phyloP scores from a whole-genome alignment of 2,797 vertebrate species.

The Protonibea diacanthus region DNA sequence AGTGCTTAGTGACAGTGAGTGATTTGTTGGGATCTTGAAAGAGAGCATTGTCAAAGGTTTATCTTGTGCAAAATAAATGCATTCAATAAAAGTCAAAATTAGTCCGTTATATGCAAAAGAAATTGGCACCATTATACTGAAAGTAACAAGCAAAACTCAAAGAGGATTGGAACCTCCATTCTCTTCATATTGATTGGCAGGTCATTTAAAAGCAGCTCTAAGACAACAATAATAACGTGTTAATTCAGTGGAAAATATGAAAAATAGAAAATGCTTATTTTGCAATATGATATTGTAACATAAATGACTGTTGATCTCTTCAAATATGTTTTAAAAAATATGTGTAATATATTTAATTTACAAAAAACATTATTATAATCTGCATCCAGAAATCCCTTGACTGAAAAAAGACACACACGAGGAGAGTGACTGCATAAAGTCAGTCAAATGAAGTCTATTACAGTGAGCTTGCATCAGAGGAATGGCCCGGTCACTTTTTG shows the following conservation, averaged over 20 bases:
- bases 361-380: not conserved
- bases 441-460: conserved; percentile 26
- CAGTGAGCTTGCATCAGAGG: conserved; percentile 31
- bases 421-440: conserved; percentile 3
- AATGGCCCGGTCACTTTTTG: conserved; percentile 60
- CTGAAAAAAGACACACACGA: not conserved
- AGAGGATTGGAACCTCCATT: not conserved
- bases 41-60: not conserved
- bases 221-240: too few relatives aligned
- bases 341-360: not conserved
- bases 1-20: not conserved
- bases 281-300: not conserved
- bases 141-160: not conserved
- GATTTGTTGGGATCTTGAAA: not conserved
- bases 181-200: not conserved
- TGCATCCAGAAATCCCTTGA: not conserved
- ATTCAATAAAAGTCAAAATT: not conserved
- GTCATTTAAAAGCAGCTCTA: too few relatives aligned
- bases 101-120: not conserved
- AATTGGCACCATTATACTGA: not conserved
- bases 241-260: too few relatives aligned
- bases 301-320: not conserved
- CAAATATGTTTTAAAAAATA: not conserved
- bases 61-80: not conserved
- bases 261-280: too few relatives aligned